phyloP scores from a whole-genome alignment of 2,113 vertebrate species.

The Rhineura floridana region DNA sequence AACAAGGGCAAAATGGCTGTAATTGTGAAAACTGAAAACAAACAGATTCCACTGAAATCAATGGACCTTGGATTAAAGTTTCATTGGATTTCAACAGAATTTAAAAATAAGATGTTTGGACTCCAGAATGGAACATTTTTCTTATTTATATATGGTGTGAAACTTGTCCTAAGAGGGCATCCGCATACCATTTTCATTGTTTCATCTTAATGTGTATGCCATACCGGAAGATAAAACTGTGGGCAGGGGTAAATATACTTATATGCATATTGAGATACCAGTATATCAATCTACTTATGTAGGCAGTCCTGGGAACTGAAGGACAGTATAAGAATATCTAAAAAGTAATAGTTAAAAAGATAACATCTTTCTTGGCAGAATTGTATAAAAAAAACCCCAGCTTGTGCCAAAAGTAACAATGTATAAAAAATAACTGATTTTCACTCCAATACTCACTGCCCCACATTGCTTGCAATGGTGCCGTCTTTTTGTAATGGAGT shows the following conservation, averaged over 20 bases:
- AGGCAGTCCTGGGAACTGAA: background rate
- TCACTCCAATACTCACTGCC: slow-evolving; percentile 79
- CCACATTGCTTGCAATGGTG: slow-evolving; percentile 95
- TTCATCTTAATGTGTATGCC: background rate
- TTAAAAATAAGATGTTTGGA: background rate
- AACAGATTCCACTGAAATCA: background rate
- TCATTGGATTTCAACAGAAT: background rate
- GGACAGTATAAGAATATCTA: background rate
- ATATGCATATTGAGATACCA: background rate
- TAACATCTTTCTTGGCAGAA: background rate
- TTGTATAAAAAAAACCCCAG: background rate
- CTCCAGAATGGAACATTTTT: background rate
- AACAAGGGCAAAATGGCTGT: background rate
- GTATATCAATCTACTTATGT: background rate
- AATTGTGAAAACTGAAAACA: background rate
- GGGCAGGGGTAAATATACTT: background rate
- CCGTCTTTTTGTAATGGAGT: slow-evolving; percentile 92
- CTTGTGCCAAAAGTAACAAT: background rate
- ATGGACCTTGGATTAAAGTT: background rate
- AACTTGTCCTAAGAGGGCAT: background rate
- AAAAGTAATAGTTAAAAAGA: background rate
- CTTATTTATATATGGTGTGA: background rate
- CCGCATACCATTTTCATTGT: background rate
- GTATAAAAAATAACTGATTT: background rate
- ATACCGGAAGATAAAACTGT: background rate